Percentiles rank a stretch among this genome's conserved stretches.
These are phyloP conservation scores for Caranx melampygus DNA, from an alignment of 2,113 vertebrate genomes.

Conservation along the genomic window DNA sequence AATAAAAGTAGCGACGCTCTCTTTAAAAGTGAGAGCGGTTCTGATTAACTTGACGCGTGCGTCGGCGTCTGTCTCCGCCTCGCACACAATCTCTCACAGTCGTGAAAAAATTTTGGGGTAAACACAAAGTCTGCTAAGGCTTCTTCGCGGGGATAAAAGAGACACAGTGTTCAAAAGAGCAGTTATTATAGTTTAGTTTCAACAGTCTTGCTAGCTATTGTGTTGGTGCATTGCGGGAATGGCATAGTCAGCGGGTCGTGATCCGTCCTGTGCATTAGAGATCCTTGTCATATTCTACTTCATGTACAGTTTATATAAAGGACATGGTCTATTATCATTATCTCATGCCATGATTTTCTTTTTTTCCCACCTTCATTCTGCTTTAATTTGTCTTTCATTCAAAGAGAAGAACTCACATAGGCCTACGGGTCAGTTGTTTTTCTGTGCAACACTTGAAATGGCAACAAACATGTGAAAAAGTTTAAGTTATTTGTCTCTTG, in stretches of 20 bases:
- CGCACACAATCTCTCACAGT: slow-evolving; percentile 51
- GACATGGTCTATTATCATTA: slow-evolving; percentile 14
- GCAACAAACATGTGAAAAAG: slow-evolving; percentile 3
- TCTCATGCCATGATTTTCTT: slow-evolving; percentile 13
- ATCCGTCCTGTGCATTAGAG: slow-evolving; percentile 31
- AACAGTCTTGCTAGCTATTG: slow-evolving; percentile 78
- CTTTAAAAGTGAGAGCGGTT: slow-evolving; percentile 52
- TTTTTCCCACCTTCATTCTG: not conserved
- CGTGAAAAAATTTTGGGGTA: slow-evolving; percentile 38
- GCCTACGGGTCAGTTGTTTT: slow-evolving; percentile 30
- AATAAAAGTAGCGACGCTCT: slow-evolving; percentile 44
- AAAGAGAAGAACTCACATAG: not conserved
- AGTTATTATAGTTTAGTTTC: slow-evolving; percentile 68
- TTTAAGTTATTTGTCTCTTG: not conserved
- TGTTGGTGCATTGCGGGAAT: slow-evolving; percentile 50
- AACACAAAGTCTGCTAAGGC: slow-evolving; percentile 76
- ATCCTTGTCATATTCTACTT: slow-evolving; percentile 21
- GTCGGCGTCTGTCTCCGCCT: not conserved
- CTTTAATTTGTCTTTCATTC: not conserved
- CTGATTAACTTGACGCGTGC: slow-evolving; percentile 28
- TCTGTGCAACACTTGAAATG: slow-evolving; percentile 36
- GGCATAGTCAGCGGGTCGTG: slow-evolving; percentile 58
- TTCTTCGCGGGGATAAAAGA: slow-evolving; percentile 54
- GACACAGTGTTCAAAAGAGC: slow-evolving; percentile 80
- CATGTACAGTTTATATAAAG: slow-evolving; percentile 43